Percentiles rank a stretch among this genome's conserved stretches.
Conservation (phyloP, 2,888 invertebrate species). For the Embidobia sp. region DNA sequence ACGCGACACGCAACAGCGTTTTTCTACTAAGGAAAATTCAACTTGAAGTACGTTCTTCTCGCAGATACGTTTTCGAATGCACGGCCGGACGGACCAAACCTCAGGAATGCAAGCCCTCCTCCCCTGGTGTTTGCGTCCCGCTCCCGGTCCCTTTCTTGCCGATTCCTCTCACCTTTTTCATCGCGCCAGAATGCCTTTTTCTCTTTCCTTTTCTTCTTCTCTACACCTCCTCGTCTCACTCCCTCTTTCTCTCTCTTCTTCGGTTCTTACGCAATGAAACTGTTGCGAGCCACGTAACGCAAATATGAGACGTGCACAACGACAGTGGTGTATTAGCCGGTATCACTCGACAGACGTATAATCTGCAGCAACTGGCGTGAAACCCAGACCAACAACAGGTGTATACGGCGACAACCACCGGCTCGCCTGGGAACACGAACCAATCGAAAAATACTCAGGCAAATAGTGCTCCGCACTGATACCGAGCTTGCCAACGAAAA, state of each 20-base stretch:
- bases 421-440: constrained; percentile 23
- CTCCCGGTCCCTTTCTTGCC: too few species aligned
- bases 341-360: constrained; percentile 44
- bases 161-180: too few species aligned
- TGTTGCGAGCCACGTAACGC: constrained; percentile 34
- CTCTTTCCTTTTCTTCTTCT: too few species aligned
- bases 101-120: too few species aligned
- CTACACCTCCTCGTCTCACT: constrained; percentile 19
- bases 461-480: constrained; percentile 7
- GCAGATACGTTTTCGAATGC: too few species aligned
- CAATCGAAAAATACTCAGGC: constrained; percentile 26
- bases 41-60: too few species aligned
- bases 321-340: constrained; percentile 29
- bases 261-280: constrained; percentile 50
- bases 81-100: too few species aligned
- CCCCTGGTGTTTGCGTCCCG: too few species aligned
- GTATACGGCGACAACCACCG: constrained; percentile 45
- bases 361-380: constrained; percentile 50
- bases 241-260: constrained; percentile 10
- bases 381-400: constrained; percentile 57
- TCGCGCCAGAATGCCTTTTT: too few species aligned
- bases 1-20: too few species aligned
- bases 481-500: constrained; percentile 44
- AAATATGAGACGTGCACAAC: constrained; percentile 46
- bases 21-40: too few species aligned